Evolutionary conservation across 2,797 vertebrate genomes (phyloP).

Genomic region (Rallus crepitans): DNA sequence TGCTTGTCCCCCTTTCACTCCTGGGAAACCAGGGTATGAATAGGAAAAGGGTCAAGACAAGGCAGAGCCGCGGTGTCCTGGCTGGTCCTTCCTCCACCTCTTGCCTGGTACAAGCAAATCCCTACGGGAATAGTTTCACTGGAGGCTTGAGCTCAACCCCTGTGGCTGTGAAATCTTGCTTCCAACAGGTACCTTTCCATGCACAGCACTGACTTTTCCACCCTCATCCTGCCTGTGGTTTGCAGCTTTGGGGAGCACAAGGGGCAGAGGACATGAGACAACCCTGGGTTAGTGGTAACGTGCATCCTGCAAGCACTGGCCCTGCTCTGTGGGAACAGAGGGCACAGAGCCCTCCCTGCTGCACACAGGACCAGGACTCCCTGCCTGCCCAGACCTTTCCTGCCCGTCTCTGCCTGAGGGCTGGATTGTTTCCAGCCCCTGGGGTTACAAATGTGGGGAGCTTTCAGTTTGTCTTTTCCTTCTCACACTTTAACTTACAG

Average conservation of each 20-base stretch:
- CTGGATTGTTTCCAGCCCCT: background rate
- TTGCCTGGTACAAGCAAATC: background rate
- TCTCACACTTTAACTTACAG: background rate
- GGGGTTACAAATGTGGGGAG: too few relatives aligned
- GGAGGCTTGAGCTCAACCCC: background rate
- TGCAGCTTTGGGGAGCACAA: background rate
- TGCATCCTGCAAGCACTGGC: accelerated
- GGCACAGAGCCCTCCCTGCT: accelerated
- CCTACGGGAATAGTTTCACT: background rate
- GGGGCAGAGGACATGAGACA: too few relatives aligned
- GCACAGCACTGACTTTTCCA: too few relatives aligned
- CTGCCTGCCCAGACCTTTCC: too few relatives aligned
- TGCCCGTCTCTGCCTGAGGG: too few relatives aligned
- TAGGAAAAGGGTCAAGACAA: background rate
- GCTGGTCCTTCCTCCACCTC: background rate
- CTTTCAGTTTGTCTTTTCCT: too few relatives aligned
- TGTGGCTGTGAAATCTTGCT: background rate
- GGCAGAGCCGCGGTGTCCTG: background rate
- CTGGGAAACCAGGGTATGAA: background rate
- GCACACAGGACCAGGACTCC: too few relatives aligned
- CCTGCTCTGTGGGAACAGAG: accelerated
- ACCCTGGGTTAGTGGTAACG: background rate
- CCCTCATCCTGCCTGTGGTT: accelerated
- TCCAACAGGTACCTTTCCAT: background rate
- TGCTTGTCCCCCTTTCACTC: background rate